Evolutionary conservation across 2,797 vertebrate genomes (phyloP), one percentile per base, ranked within the genome.

Genomic region (Acropternis orthonyx): DNA sequence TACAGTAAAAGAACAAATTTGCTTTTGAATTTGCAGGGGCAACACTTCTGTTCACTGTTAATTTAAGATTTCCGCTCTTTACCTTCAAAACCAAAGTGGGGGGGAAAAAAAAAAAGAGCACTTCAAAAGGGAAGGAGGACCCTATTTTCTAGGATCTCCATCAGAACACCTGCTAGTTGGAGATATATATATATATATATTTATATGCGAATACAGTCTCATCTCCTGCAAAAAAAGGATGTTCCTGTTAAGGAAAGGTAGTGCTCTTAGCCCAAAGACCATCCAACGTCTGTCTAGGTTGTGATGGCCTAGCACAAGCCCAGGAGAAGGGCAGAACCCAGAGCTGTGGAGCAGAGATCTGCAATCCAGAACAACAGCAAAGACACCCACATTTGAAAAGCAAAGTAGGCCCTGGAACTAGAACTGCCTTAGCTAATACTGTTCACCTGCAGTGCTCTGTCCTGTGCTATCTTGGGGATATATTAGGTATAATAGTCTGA

Each of bases 241-340:
- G 18, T 3, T 73, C 23, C 34, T 9, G 4, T 21, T 41, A 77
- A 51, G 0, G 0, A 76, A 48, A 44, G 23, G 49, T 32, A 46
- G 16, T 22, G 41, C 22, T 65, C 59, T 36, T n/a, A 68, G 34
- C 23, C 36, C 48, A 67, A 63, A 54, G 15, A 34, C 26, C 43
- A 8, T 9, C 12, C 44, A 39, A 49, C 16, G 9, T 41, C 80
- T 23, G 9, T 12, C 26, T 19, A 34, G 24, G 37, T 2, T 44
- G 39, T 2, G 5, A 51, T 18, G 30, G 68, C 0, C 5, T 0
- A 55, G 48, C 34, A 78, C 23, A 55, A 54, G 14, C 18, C 61
- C 3, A 51, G 28, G 46, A 67, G 23, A 81, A 44, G 9, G 26
- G 32, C n/a, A 32, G 30, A 65, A 7, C 14, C 19, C 30, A n/a